These are phyloP conservation scores for Fissipunctia ypsillon DNA, from an alignment of 2,888 invertebrate genomes.

Conservation along the genomic window DNA sequence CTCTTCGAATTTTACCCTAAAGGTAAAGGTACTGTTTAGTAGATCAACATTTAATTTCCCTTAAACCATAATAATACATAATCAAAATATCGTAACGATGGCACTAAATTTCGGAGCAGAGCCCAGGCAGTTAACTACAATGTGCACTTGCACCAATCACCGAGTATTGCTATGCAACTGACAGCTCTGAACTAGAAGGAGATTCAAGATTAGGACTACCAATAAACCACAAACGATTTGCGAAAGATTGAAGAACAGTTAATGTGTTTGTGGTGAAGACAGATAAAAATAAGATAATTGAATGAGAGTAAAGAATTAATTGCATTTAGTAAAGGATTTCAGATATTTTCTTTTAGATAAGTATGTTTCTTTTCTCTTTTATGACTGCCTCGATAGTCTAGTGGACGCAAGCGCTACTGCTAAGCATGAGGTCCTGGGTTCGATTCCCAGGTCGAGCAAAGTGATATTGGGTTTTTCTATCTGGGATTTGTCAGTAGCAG, in stretches of 20 bases:
- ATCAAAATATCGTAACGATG: conserved; percentile 14
- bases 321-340: background rate
- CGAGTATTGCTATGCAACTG: conserved; percentile 75
- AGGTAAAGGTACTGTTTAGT: background rate
- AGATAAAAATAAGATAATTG: conserved; percentile 39
- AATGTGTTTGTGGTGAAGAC: conserved; percentile 17
- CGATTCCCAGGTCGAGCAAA: no score
- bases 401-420: no score
- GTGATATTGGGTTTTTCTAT: no score
- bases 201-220: conserved; percentile 66
- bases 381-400: no score
- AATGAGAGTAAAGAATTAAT: conserved; percentile 10
- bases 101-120: conserved; percentile 64
- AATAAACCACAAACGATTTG: conserved; percentile 49
- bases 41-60: background rate
- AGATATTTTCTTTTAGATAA: background rate
- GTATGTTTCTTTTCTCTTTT: background rate
- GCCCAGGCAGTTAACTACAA: conserved; percentile 79
- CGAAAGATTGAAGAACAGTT: conserved; percentile 32
- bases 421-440: no score
- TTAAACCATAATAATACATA: conserved; percentile 15
- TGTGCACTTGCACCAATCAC: conserved; percentile 82
- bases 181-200: conserved; percentile 74
- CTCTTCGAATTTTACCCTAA: background rate
- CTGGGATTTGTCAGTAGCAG: no score